These are phyloP conservation scores for Drosophila sechellia DNA, from an alignment of 1,140 invertebrate species.

Conservation along the genomic window DNA sequence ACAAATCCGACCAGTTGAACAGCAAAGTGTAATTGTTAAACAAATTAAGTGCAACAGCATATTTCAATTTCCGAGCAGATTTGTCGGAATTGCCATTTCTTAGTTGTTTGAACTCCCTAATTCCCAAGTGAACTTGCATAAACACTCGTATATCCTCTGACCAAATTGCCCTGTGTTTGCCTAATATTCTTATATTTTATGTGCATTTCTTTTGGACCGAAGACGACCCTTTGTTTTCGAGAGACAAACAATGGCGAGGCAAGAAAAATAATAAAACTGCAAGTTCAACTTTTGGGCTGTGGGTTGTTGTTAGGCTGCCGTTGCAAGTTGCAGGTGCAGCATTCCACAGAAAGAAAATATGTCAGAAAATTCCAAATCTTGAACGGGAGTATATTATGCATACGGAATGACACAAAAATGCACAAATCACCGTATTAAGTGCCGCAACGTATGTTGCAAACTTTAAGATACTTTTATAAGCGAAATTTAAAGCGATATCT, in stretches of 20 bases:
- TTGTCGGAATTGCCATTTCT: neutral
- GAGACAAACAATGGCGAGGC: constrained; percentile 33
- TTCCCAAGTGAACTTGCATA: neutral
- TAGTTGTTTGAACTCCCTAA: constrained; percentile 1
- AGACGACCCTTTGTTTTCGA: constrained; percentile 12
- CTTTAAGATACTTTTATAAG: too few species aligned
- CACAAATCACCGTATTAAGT: too few species aligned
- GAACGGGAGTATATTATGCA: too few species aligned
- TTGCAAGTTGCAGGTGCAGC: constrained; percentile 10
- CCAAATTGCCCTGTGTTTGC: constrained; percentile 2
- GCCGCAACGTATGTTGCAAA: too few species aligned
- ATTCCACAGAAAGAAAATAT: neutral
- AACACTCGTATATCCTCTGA: neutral
- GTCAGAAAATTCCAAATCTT: neutral
- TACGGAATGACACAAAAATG: too few species aligned
- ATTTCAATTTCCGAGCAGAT: neutral
- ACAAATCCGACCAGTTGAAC: too few species aligned
- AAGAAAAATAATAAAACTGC: constrained; percentile 45
- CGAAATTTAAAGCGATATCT: too few species aligned
- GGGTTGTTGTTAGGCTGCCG: constrained; percentile 31
- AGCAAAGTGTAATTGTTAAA: neutral
- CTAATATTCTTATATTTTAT: constrained; percentile 7
- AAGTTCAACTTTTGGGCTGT: constrained; percentile 50
- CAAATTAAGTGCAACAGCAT: neutral
- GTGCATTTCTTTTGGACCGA: constrained; percentile 1